Evolutionary conservation across 2,888 invertebrate genomes (phyloP), one percentile per base, ranked within the genome.

Genomic region (Alloplasta piceator): DNA sequence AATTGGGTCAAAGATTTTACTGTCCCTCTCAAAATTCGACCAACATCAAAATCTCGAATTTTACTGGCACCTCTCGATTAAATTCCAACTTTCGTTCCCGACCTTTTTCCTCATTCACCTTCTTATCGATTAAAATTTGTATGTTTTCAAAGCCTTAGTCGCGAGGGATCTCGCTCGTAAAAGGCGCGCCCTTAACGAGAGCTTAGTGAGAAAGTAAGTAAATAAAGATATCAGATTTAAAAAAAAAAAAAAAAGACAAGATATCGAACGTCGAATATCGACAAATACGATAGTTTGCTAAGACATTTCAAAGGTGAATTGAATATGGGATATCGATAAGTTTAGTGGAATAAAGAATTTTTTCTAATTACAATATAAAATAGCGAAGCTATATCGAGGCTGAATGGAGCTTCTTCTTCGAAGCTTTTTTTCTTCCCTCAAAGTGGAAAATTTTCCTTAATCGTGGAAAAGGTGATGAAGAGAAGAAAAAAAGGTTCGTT

Each of bases 151-250:
- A n/a, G n/a, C n/a, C n/a, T n/a, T n/a, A n/a, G n/a, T n/a, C n/a
- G 14, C 4, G 52, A 26, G 46, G 48, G 61, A 50, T 77, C 81
- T 81, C 81, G 60, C 64, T 26, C 78, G 70, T 66, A 55, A 58
- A n/a, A 48, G 6, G 61, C 38, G 52, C 60, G 64, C 58, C 50
- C 74, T 66, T 39, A n/a, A 74, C 46, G 77, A 56, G 64, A 66
- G 74, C 74, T 81, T 46, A 78, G 73, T 60, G 74, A 66, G 74
- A 81, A 81, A 81, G 81, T 81, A 81, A 52, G 71, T 71, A 63
- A 72, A 48, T n/a, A n/a, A n/a, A n/a, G n/a, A n/a, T 73, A 43
- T 43, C 36, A 72, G 48, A 67, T 41, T 52, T 38, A 38, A 39
- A 4, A 16, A 41, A 14, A 26, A 58, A 36, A 60, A 46, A 52